Conservation (phyloP, 1,140 invertebrate species). For the Rhopalosiphum padi region DNA sequence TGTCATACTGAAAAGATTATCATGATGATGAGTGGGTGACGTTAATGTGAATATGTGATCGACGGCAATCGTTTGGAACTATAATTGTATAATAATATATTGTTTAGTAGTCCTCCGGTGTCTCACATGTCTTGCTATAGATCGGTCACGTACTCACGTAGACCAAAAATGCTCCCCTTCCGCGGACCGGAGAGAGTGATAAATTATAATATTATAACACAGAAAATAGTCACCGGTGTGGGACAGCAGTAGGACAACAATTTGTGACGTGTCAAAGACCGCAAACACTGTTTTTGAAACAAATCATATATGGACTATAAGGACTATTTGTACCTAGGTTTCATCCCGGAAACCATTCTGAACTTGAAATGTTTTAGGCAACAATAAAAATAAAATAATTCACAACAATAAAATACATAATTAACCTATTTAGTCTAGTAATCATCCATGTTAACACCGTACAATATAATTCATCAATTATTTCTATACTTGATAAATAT, state of each 20-base stretch:
- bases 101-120: neutral
- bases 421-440: neutral
- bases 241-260: neutral
- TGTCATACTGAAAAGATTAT: neutral
- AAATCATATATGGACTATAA: neutral
- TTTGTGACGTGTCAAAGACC: neutral
- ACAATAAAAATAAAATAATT: neutral
- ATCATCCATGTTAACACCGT: neutral
- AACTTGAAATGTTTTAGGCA: neutral
- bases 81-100: neutral
- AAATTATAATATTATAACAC: neutral
- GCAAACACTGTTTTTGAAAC: neutral
- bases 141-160: neutral
- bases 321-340: neutral
- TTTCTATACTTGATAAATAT: constrained; percentile 7
- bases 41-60: neutral
- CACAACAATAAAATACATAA: neutral
- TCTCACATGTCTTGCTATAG: neutral
- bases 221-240: neutral
- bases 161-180: neutral
- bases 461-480: constrained; percentile 14
- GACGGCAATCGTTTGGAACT: neutral
- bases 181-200: neutral
- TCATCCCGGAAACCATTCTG: neutral
- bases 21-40: neutral